phyloP scores from a whole-genome alignment of 2,797 vertebrate species.

The Capromys pilorides region DNA sequence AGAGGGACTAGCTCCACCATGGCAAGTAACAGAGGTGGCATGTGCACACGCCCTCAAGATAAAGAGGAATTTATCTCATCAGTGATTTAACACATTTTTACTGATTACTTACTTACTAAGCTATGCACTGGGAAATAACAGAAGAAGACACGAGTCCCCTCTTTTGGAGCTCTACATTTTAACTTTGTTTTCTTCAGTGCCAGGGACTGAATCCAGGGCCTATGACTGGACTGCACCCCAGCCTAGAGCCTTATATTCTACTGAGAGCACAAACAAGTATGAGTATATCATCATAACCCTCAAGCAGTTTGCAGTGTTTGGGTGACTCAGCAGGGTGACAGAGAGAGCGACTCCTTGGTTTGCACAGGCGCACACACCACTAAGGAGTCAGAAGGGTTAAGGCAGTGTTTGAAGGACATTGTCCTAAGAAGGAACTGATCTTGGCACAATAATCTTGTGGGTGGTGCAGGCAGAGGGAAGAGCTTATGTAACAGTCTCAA shows the following conservation, averaged over 20 bases:
- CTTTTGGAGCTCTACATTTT: background rate
- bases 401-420: background rate
- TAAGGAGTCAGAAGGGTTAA: background rate
- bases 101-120: background rate
- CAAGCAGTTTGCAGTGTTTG: background rate
- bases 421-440: background rate
- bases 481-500: background rate
- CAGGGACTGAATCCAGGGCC: background rate
- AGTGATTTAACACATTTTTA: background rate
- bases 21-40: background rate
- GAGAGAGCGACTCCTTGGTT: background rate
- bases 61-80: background rate
- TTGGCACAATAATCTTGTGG: background rate
- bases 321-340: background rate
- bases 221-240: background rate
- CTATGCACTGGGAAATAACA: background rate
- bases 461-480: background rate
- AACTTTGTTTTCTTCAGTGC: background rate
- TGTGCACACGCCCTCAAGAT: background rate
- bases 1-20: background rate
- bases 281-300: background rate
- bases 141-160: background rate
- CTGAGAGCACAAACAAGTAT: background rate
- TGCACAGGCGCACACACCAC: background rate
- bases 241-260: background rate